A percentile compares a stretch with the other conserved stretches of the same genome.
Conservation (phyloP, 2,888 invertebrate species). For the Macrophya annulata region DNA sequence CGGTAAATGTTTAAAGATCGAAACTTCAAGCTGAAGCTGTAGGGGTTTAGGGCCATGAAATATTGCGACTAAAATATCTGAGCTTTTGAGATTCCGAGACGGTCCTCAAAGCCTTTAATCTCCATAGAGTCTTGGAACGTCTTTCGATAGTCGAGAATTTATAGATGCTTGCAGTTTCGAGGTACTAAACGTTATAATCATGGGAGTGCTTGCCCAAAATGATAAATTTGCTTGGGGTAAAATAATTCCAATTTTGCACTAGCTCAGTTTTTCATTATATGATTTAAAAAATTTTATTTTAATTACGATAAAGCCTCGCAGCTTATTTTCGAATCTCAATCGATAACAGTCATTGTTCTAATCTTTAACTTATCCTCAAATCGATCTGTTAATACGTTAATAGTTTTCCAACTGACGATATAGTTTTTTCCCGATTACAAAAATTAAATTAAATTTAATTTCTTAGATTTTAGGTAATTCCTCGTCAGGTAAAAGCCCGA, state of each 20-base stretch:
- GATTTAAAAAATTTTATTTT: not conserved
- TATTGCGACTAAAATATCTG: not conserved
- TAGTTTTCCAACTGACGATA: not conserved
- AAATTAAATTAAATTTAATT: not conserved
- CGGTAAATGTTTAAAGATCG: not conserved
- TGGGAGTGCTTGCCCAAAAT: not conserved
- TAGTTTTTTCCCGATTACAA: not conserved
- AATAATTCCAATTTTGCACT: not conserved
- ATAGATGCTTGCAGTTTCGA: not conserved
- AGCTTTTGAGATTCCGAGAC: not conserved
- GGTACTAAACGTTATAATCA: not conserved
- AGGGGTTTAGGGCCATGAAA: not conserved
- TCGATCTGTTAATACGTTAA: too few relatives aligned
- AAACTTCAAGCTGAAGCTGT: not conserved
- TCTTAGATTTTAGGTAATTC: not conserved
- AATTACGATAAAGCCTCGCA: not conserved
- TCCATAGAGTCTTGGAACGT: not conserved
- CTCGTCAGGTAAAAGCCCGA: not conserved
- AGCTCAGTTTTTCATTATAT: too few relatives aligned
- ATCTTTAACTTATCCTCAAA: not conserved
- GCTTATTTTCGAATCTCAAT: not conserved
- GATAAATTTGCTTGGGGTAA: not conserved
- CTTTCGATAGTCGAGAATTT: not conserved
- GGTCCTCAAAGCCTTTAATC: not conserved
- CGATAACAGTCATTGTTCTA: not conserved